A percentile compares a stretch with the other conserved stretches of the same genome.
These are phyloP conservation scores for Orthosia gracilis DNA, from an alignment of 2,888 invertebrate genomes.

Conservation along the genomic window DNA sequence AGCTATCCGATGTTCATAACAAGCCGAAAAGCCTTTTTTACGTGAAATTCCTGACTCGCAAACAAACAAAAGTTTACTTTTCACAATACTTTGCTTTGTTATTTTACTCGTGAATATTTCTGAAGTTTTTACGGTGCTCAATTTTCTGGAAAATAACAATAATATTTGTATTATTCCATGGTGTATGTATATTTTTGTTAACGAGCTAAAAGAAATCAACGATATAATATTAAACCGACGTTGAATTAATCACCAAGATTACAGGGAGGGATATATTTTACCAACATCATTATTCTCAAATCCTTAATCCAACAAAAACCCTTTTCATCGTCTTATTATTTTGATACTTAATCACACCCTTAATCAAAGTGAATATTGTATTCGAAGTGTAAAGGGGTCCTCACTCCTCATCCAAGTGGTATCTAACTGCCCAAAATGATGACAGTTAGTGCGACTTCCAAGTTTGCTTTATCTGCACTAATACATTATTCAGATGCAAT, in stretches of 20 bases:
- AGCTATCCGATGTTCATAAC: constrained; percentile 10
- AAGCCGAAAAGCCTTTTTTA: constrained; percentile 2
- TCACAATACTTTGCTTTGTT: constrained; percentile 31
- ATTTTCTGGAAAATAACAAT: constrained; percentile 11
- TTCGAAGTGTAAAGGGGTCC: constrained; percentile 40
- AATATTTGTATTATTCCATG: constrained; percentile 1
- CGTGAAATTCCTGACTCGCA: constrained; percentile 29
- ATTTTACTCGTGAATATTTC: constrained; percentile 28
- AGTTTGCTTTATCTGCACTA: constrained; percentile 73
- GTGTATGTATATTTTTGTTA: not conserved
- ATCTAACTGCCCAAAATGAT: constrained; percentile 58
- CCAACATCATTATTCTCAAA: constrained; percentile 12
- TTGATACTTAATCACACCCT: constrained; percentile 37
- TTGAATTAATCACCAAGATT: not conserved
- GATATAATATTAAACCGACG: not conserved
- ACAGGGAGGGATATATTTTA: not conserved
- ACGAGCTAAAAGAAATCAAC: not conserved
- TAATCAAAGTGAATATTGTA: constrained; percentile 64
- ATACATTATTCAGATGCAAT: constrained; percentile 82
- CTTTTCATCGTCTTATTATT: constrained; percentile 32
- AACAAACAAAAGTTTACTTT: constrained; percentile 33
- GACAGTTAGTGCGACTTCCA: constrained; percentile 66
- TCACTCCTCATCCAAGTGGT: constrained; percentile 35
- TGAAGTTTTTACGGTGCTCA: constrained; percentile 6
- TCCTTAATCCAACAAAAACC: constrained; percentile 9